These are phyloP conservation scores for Thera obeliscata DNA, from an alignment of 2,888 invertebrate species.

Conservation along the genomic window DNA sequence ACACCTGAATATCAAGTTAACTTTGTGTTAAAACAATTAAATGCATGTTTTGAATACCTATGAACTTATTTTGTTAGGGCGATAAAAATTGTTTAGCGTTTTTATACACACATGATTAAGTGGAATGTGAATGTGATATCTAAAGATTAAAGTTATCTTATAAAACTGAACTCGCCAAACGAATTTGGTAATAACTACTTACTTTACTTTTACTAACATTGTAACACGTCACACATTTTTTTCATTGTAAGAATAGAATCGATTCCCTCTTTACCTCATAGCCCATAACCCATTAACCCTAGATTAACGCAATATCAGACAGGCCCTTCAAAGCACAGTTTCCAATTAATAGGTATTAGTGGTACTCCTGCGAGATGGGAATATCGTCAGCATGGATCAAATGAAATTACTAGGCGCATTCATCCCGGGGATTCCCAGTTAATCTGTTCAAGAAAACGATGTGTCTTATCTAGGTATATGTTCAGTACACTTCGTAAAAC, in stretches of 20 bases:
- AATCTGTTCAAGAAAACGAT: constrained; percentile 45
- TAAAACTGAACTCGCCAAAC: no score
- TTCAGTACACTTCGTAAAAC: not conserved
- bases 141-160: no score
- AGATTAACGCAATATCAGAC: constrained; percentile 40
- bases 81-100: no score
- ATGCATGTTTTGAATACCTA: no score
- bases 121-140: no score
- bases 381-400: constrained; percentile 61
- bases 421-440: constrained; percentile 53
- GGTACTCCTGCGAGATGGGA: constrained; percentile 48
- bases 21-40: no score
- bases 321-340: constrained; percentile 52
- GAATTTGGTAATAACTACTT: no score
- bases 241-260: not conserved
- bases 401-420: constrained; percentile 60
- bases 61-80: no score
- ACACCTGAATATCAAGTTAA: no score
- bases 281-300: constrained; percentile 23
- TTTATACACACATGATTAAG: no score
- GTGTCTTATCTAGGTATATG: not conserved
- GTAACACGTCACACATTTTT: no score
- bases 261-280: not conserved
- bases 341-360: constrained; percentile 68
- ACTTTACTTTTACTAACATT: no score